phyloP scores from a whole-genome alignment of 2,113 vertebrate genomes.

The Hydropotes inermis region DNA sequence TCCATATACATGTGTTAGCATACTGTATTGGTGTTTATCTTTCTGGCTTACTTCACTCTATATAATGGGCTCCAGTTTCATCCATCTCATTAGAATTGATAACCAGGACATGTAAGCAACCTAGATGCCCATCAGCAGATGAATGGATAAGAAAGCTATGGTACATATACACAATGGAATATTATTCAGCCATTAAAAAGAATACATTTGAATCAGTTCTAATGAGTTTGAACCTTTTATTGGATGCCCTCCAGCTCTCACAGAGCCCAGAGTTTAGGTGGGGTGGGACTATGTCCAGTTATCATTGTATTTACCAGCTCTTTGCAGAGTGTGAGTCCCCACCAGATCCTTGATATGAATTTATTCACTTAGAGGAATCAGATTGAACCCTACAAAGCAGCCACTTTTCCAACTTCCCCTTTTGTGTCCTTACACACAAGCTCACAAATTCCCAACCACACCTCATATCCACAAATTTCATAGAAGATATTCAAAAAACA shows the following conservation, averaged over 20 bases:
- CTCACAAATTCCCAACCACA: not conserved
- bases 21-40: too few species aligned
- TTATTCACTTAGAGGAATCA: not conserved
- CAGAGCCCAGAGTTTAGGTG: not conserved
- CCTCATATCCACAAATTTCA: not conserved
- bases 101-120: too few species aligned
- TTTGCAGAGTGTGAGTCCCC: not conserved
- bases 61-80: too few species aligned
- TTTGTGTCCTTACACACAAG: not conserved
- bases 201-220: too few species aligned
- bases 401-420: not conserved
- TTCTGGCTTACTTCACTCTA: too few species aligned
- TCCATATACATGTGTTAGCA: too few species aligned
- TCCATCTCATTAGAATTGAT: too few species aligned
- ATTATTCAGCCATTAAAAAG: too few species aligned
- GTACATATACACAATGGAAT: too few species aligned
- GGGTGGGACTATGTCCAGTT: not conserved
- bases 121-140: too few species aligned
- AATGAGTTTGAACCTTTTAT: not conserved
- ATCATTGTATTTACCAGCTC: not conserved
- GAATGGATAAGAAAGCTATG: too few species aligned
- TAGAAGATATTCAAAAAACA: not conserved
- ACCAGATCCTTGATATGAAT: not conserved
- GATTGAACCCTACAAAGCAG: not conserved
- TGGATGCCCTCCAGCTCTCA: fast-evolving